Base-by-base conservation (phyloP, 2,113 vertebrate species). In the Sclerurus mexicanus region DNA sequence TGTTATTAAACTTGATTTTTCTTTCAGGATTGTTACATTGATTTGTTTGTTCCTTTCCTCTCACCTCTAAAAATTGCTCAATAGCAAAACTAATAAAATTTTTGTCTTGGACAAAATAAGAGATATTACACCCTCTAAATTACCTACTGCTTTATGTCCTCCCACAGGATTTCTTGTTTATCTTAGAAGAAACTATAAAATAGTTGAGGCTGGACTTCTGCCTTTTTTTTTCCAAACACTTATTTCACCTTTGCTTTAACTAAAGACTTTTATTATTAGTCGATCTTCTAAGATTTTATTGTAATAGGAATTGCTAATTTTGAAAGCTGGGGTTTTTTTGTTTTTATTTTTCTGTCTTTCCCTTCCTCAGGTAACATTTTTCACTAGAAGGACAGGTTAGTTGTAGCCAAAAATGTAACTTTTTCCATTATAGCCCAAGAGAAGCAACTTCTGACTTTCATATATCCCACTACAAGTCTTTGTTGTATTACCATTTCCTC, bases 21-120 rank as follows among this genome's bases (percentile, higher is more conserved):
- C 72, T 77, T 93, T 92, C 46, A 56, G 66, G 89, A 84, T 96
- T 88, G 89, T 91, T 93, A 82, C 22, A 64, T 60, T 2, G 21
- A 96, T 85, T 96, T 22, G 60, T 90, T 94, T 83, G 33, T 91
- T 73, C 46, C 59, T 66, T 86, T 92, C 24, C 20, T 92, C 91
- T 97, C 40, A 64, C 93, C 62, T 95, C 76, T 95, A 73, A 92
- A 72, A 90, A 81, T 89, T 2, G 21, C 39, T 95, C 94, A 95
- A 37, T 67, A 95, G 50, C 1, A 21, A 96, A 96, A 95, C 31
- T 96, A 92, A 95, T 96, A 81, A 96, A 96, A 95, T 83, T 42
- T 24, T 40, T 96, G 80, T 59, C 83, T 88, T 71, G 90, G 75
- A 46, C n/a, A 73, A 92, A 96, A 93, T 63, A 93, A 85, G 68